Evolutionary conservation across 2,797 vertebrate genomes (phyloP).

Genomic region (Smutsia gigantea): DNA sequence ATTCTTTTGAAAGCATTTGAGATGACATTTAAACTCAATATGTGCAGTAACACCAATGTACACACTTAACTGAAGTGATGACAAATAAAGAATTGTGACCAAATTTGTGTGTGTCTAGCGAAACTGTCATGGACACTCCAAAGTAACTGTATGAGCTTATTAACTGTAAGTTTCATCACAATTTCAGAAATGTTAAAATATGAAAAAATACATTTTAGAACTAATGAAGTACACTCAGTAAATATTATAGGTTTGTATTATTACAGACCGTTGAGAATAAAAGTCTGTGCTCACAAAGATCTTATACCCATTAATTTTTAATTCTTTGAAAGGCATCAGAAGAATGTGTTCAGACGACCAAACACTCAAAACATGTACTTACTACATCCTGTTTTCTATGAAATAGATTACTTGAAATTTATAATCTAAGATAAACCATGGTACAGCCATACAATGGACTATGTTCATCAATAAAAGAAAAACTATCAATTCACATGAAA

Average conservation of each 20-base stretch:
- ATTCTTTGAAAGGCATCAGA: neutral
- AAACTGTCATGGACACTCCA: neutral
- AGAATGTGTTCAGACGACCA: neutral
- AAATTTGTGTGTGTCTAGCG: neutral
- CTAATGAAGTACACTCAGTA: neutral
- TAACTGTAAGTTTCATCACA: conserved; percentile 29
- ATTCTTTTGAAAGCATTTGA: conserved; percentile 39
- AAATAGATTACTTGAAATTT: neutral
- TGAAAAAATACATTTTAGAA: neutral
- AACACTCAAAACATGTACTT: neutral
- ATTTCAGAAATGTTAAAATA: neutral
- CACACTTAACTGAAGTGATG: conserved; percentile 14
- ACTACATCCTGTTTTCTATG: neutral
- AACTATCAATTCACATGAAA: neutral
- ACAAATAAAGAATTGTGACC: conserved; percentile 18
- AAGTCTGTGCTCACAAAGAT: neutral
- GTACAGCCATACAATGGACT: neutral
- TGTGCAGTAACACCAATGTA: neutral
- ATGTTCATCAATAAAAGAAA: neutral
- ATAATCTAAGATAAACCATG: neutral
- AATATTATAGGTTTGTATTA: neutral
- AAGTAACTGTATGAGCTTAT: neutral
- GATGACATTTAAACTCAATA: neutral
- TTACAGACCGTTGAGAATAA: neutral
- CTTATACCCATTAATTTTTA: neutral